Base-by-base conservation (phyloP, 2,888 invertebrate species). In the Smittia sp. region DNA sequence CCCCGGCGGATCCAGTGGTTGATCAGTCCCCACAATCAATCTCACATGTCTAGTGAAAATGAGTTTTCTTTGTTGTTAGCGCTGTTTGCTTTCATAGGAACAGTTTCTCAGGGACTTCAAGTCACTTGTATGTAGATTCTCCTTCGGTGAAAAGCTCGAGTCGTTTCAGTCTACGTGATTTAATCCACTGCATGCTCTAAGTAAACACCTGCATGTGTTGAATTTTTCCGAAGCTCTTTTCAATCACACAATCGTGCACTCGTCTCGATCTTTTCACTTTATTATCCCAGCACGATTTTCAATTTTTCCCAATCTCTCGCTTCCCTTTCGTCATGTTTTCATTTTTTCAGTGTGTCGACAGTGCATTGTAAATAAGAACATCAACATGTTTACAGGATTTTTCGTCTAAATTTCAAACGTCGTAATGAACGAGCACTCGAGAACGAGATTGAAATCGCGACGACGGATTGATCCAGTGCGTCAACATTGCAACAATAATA, bases 161-260 rank as follows among this genome's bases (percentile, higher is more conserved):
- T 32, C 9, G 52, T 4, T 46, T 15, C 11, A 13, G 2, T 13
- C 20, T 1, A 22, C 25, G 63, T 25, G 63, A 63, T 63, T 63
- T 63, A 63, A 18, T 63, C n/a, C 25, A 63, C 22, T 63, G 32
- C 32, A 27, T 63, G 63, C 20, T 63, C 24, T 24, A 63, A 25
- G 25, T 63, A 63, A 63, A 63, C 63, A 63, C 63, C 63, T 63
- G 63, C 63, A 63, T 63, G 15, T 24, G 63, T 63, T 63, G 32
- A 27, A 63, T 9, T 58, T 18, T 58, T n/a, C 20, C 11, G 15
- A 9, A 58, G 18, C 20, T 58, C 7, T 20, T 20, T 58, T 58
- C 58, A 58, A 58, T 58, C 58, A 58, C 52, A 52, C 9, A 20
- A 18, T 9, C 18, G 58, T 58, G 18, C 58, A 20, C 9, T 18